Conservation (phyloP, 2,888 invertebrate genomes). For the Xylota sylvarum region DNA sequence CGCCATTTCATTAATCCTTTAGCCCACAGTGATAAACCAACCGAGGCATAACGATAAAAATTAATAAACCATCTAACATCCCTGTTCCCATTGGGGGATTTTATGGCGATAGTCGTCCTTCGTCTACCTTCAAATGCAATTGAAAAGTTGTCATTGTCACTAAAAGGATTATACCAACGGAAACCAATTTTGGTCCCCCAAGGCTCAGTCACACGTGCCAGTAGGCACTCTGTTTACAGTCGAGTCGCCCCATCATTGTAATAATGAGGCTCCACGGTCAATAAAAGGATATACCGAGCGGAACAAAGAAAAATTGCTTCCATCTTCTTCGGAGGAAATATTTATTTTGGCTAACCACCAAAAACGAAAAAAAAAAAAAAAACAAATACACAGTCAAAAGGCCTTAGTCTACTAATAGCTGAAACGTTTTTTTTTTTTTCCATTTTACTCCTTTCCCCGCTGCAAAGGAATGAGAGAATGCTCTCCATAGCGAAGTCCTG, state of each 20-base stretch:
- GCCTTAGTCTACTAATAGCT: slow-evolving; percentile 13
- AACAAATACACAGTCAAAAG: neutral
- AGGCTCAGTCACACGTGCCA: slow-evolving; percentile 15
- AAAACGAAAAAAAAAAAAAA: neutral
- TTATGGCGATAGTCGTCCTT: neutral
- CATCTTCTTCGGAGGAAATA: slow-evolving; percentile 11
- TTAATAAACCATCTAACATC: slow-evolving; percentile 25
- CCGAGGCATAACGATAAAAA: slow-evolving; percentile 29
- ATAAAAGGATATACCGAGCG: slow-evolving; percentile 22
- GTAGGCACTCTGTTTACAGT: slow-evolving; percentile 2
- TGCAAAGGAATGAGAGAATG: neutral
- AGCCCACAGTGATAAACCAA: slow-evolving; percentile 7
- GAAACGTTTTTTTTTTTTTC: neutral
- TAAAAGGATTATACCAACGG: slow-evolving; percentile 38
- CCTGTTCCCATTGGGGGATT: neutral
- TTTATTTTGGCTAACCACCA: slow-evolving; percentile 36
- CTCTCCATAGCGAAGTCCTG: slow-evolving; percentile 15
- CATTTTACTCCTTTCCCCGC: neutral
- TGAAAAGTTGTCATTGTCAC: slow-evolving; percentile 25
- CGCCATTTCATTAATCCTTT: slow-evolving; percentile 11
- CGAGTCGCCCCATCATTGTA: neutral
- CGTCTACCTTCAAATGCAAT: slow-evolving; percentile 14
- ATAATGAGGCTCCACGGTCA: slow-evolving; percentile 26
- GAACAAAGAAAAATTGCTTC: slow-evolving; percentile 19
- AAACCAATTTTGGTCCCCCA: slow-evolving; percentile 25